These are phyloP conservation scores for Bryconaethiops microstoma DNA, from an alignment of 2,797 vertebrate genomes.

Conservation along the genomic window DNA sequence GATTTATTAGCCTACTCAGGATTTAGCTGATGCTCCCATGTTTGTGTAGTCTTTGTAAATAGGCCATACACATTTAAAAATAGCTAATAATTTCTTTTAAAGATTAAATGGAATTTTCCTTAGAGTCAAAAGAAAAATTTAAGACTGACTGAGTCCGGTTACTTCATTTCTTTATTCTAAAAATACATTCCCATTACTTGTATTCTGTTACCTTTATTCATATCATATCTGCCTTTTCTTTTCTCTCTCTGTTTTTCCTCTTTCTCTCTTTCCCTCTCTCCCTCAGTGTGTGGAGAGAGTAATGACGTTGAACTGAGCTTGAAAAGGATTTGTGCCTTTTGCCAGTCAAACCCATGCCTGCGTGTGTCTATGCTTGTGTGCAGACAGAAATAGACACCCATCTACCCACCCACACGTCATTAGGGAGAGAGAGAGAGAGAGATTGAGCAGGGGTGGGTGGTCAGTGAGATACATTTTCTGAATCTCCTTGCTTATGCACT, in stretches of 20 bases:
- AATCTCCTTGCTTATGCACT: slow-evolving; percentile 36
- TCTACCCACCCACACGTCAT: slow-evolving; percentile 82
- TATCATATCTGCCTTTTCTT: slow-evolving; percentile 7
- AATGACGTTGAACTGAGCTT: slow-evolving; percentile 39
- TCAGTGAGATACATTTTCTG: slow-evolving; percentile 31
- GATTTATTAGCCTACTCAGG: too few species aligned
- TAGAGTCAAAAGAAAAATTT: too few species aligned
- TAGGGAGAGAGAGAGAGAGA: slow-evolving; percentile 73
- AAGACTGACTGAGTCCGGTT: too few species aligned
- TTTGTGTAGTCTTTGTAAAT: too few species aligned
- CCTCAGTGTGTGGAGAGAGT: slow-evolving; percentile 6
- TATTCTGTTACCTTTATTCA: not conserved
- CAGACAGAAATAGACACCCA: slow-evolving; percentile 80
- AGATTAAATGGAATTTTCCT: too few species aligned
- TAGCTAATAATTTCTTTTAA: too few species aligned
- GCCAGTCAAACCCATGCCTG: slow-evolving; percentile 52
- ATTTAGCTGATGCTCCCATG: too few species aligned
- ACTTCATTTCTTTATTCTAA: too few species aligned
- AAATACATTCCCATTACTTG: too few species aligned
- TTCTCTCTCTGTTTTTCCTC: not conserved
- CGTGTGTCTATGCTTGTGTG: slow-evolving; percentile 54
- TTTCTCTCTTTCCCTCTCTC: not conserved
- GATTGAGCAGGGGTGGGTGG: slow-evolving; percentile 66
- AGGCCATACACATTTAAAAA: too few species aligned
- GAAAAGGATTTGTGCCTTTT: slow-evolving; percentile 49